Base-by-base conservation (phyloP, 2,797 vertebrate species). In the Halcyon leucocephala region DNA sequence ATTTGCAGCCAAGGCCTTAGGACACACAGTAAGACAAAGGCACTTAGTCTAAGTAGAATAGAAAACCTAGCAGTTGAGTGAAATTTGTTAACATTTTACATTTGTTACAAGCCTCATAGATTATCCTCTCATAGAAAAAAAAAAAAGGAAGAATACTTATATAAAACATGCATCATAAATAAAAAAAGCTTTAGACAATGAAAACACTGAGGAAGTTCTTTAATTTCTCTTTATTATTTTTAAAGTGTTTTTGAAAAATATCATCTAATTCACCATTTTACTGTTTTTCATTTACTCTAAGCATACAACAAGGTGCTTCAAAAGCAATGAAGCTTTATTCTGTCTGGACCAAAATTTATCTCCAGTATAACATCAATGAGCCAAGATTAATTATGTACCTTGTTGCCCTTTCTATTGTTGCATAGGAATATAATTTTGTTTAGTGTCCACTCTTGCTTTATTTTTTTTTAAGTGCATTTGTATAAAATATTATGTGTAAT, bases 171-270 rank as follows among this genome's bases (percentile, higher is more conserved):
- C 5, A 46, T 42, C 22, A 31, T 58, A 79, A 22, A 25, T 6
- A 24, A 24, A 24, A 24, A 21, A 22, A 26, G 8, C 9, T 66
- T 89, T 9, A 69, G 71, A 77, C 14, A 52, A 39, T 5, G 2
- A 18, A 82, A 92, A 74, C 7, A 65, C 4, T 21, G 2, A 71
- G 14, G 22, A 89, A 58, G 7, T 61, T 66, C 5, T 80, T 82
- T 52, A 37, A 74, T 90, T 89, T 94, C 20, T 79, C 66, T 88
- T 64, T 72, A 60, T 71, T 88, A 79, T 70, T 82, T 91, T 91
- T 29, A 70, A 82, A 62, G 12, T 52, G 25, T 55, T 87, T 46
- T 81, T 78, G 42, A 61, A 88, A 88, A 20, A 33, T 49, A 49
- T 61, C 22, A 67, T 69, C 46, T 90, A 87, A 93, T 93, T 82